Evolutionary conservation across 1,140 invertebrate genomes (phyloP).

Genomic region (Plodia interpunctella): DNA sequence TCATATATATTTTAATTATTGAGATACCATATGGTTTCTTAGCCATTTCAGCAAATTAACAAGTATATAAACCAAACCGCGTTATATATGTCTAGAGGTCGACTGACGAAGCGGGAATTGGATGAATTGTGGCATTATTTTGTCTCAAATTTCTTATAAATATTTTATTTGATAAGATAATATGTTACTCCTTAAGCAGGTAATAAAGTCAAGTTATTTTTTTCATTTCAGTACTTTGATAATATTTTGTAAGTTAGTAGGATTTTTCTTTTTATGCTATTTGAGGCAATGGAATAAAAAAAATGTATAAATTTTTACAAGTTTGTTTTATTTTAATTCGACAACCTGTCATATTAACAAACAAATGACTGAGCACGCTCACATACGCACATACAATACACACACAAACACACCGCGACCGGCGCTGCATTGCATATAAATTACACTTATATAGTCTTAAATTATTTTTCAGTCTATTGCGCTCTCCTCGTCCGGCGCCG

Average conservation of each 20-base stretch:
- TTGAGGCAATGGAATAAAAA: slow-evolving; percentile 38
- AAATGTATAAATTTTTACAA: slow-evolving; percentile 62
- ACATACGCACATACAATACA: slow-evolving; percentile 75
- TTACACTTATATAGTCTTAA: slow-evolving; percentile 77
- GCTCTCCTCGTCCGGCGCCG: slow-evolving; percentile 75
- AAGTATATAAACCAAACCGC: too few species aligned
- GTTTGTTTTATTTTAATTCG: slow-evolving; percentile 76
- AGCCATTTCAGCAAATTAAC: too few species aligned
- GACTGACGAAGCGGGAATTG: too few species aligned
- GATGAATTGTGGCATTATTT: too few species aligned
- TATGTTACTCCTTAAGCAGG: too few species aligned
- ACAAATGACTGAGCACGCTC: slow-evolving; percentile 76
- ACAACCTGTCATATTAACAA: slow-evolving; percentile 77
- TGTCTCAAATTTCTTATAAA: too few species aligned
- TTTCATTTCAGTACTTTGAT: background rate
- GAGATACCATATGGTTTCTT: too few species aligned
- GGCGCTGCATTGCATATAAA: slow-evolving; percentile 75
- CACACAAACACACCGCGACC: slow-evolving; percentile 75
- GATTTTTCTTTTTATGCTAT: background rate
- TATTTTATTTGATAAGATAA: too few species aligned
- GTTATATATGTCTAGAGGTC: too few species aligned
- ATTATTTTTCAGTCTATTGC: slow-evolving; percentile 76
- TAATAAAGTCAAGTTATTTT: too few species aligned
- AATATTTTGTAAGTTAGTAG: background rate
- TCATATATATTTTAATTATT: too few species aligned